These are phyloP conservation scores for Poecilia picta DNA, from an alignment of 2,797 vertebrate genomes.

Conservation along the genomic window DNA sequence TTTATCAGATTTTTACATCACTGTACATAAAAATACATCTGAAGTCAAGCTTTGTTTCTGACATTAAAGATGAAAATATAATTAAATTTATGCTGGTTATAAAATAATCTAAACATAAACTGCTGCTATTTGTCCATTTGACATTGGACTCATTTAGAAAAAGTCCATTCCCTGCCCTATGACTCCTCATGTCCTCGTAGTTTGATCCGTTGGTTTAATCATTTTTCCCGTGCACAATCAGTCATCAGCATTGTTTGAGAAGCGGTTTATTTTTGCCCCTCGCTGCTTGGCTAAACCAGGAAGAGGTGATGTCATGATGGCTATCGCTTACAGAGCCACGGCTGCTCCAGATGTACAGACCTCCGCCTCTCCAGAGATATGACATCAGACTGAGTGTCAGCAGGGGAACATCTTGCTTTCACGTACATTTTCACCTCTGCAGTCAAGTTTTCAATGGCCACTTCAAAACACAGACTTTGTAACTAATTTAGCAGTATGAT, in stretches of 20 bases:
- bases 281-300: conserved; percentile 84
- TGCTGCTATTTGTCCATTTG: too few species aligned
- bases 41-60: neutral
- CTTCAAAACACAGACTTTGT: too few species aligned
- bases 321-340: conserved; percentile 91
- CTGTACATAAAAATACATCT: neutral
- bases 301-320: conserved; percentile 93
- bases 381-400: conserved; percentile 89
- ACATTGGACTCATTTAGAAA: neutral
- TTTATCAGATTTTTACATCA: neutral
- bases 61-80: neutral
- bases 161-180: conserved; percentile 20
- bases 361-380: conserved; percentile 83
- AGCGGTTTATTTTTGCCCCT: conserved; percentile 79
- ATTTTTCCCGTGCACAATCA: conserved; percentile 67
- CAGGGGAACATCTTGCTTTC: conserved; percentile 75
- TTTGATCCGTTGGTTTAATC: conserved; percentile 46
- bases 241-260: conserved; percentile 75
- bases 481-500: too few species aligned
- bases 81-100: neutral
- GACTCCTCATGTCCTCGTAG: conserved; percentile 32
- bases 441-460: too few species aligned
- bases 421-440: neutral
- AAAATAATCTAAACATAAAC: neutral
- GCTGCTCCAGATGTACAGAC: conserved; percentile 75